phyloP scores from a whole-genome alignment of 2,888 invertebrate species.

The Euplexia lucipara region DNA sequence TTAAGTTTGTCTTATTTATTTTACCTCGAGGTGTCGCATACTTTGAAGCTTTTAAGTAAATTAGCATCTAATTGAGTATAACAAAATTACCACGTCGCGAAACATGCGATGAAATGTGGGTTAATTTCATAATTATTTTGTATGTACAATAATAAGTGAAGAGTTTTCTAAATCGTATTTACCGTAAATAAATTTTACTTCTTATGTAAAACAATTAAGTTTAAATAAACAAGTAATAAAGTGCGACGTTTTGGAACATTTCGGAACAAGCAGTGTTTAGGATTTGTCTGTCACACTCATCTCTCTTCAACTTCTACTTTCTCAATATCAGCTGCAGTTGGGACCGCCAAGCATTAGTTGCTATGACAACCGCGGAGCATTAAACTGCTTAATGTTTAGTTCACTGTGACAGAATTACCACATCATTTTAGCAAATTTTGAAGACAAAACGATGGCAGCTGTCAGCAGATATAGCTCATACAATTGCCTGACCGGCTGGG shows the following conservation, averaged over 20 bases:
- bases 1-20: slow-evolving; percentile 42
- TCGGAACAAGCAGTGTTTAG: not conserved
- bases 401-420: slow-evolving; percentile 20
- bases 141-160: too few species aligned
- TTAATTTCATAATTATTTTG: slow-evolving; percentile 38
- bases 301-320: not conserved
- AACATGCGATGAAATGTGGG: slow-evolving; percentile 64
- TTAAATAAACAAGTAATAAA: not conserved
- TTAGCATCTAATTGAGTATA: slow-evolving; percentile 67
- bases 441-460: slow-evolving; percentile 90
- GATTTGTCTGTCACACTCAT: slow-evolving; percentile 5
- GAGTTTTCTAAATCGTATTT: too few species aligned
- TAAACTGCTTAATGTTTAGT: slow-evolving; percentile 16
- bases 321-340: slow-evolving; percentile 10
- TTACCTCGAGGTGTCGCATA: slow-evolving; percentile 51
- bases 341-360: slow-evolving; percentile 7
- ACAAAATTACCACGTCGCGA: slow-evolving; percentile 54
- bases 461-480: slow-evolving; percentile 96
- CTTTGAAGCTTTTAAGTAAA: slow-evolving; percentile 69
- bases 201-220: not conserved
- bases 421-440: slow-evolving; percentile 6
- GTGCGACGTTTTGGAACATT: not conserved
- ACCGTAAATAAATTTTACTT: too few species aligned
- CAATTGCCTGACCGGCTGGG: slow-evolving; percentile 97
- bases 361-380: slow-evolving; percentile 8